These are phyloP conservation scores for Dendrolimus pini DNA, from an alignment of 2,888 invertebrate genomes.

Conservation along the genomic window DNA sequence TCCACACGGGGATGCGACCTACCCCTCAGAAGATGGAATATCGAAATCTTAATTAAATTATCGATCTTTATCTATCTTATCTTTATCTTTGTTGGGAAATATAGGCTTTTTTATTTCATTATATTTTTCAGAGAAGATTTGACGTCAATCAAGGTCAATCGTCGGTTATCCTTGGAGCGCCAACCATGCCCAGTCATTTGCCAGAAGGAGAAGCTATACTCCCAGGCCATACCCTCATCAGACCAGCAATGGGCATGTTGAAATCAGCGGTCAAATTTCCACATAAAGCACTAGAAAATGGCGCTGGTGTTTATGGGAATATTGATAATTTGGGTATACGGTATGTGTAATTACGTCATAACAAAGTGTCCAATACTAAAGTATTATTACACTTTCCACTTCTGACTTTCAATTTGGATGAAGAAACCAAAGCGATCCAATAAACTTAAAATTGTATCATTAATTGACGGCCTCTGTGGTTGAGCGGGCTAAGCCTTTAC, in stretches of 20 bases:
- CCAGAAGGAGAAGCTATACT: conserved; percentile 53
- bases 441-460: too few relatives aligned
- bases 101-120: background rate
- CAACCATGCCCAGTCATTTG: conserved; percentile 36
- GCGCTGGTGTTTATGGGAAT: conserved; percentile 55
- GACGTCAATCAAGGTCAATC: conserved; percentile 21
- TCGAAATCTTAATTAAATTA: too few relatives aligned
- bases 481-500: too few relatives aligned
- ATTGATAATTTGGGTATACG: conserved; percentile 40
- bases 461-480: too few relatives aligned
- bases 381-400: too few relatives aligned
- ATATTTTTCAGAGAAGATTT: conserved; percentile 32
- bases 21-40: too few relatives aligned
- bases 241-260: conserved; percentile 54
- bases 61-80: too few relatives aligned
- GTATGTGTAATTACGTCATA: conserved; percentile 19
- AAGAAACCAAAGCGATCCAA: too few relatives aligned
- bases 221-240: conserved; percentile 57
- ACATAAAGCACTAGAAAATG: conserved; percentile 44
- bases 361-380: too few relatives aligned
- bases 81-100: too few relatives aligned
- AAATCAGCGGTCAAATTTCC: conserved; percentile 62
- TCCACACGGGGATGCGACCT: too few relatives aligned
- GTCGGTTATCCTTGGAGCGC: conserved; percentile 37
- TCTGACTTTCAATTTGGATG: too few relatives aligned